Percentiles rank a stretch among this genome's conserved stretches.
These are phyloP conservation scores for Himalopsyche anomala DNA, from an alignment of 2,888 invertebrate genomes.

Conservation along the genomic window DNA sequence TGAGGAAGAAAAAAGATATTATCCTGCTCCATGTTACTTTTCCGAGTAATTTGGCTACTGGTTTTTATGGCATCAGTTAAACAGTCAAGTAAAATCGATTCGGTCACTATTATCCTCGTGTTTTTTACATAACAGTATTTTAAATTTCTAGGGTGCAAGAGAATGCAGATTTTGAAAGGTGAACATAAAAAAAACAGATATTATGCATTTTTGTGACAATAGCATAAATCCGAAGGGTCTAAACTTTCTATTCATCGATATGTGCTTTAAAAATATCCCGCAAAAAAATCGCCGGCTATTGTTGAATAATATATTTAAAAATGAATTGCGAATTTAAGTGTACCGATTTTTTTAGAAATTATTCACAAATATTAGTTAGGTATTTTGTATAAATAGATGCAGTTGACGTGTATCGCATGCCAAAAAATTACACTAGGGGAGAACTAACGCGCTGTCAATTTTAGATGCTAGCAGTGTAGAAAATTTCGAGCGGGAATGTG, in stretches of 20 bases:
- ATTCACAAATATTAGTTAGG: conserved; percentile 54
- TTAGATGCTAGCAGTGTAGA: conserved; percentile 50
- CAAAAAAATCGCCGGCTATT: conserved; percentile 2
- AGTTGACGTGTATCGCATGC: conserved; percentile 61
- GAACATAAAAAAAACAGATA: conserved; percentile 52
- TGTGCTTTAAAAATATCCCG: conserved; percentile 11
- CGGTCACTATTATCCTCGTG: conserved; percentile 54
- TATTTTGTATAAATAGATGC: conserved; percentile 55
- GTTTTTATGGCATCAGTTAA: conserved; percentile 51
- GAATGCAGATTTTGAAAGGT: conserved; percentile 62
- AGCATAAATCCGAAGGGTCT: conserved; percentile 50
- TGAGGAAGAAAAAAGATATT: conserved; percentile 14
- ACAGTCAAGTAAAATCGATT: conserved; percentile 56
- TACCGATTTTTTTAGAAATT: conserved; percentile 47
- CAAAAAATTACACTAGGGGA: conserved; percentile 56
- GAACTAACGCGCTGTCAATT: conserved; percentile 52
- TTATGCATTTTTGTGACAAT: conserved; percentile 57
- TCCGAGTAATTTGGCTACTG: conserved; percentile 57
- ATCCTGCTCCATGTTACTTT: conserved; percentile 37
- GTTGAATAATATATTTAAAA: conserved; percentile 28
- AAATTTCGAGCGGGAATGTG: conserved; percentile 53
- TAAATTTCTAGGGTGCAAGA: conserved; percentile 54
- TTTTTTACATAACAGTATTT: conserved; percentile 54
- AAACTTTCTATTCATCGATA: conserved; percentile 41
- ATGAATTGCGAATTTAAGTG: background rate